Evolutionary conservation across 2,888 invertebrate genomes (phyloP).

Genomic region (Apodemia hepburni): DNA sequence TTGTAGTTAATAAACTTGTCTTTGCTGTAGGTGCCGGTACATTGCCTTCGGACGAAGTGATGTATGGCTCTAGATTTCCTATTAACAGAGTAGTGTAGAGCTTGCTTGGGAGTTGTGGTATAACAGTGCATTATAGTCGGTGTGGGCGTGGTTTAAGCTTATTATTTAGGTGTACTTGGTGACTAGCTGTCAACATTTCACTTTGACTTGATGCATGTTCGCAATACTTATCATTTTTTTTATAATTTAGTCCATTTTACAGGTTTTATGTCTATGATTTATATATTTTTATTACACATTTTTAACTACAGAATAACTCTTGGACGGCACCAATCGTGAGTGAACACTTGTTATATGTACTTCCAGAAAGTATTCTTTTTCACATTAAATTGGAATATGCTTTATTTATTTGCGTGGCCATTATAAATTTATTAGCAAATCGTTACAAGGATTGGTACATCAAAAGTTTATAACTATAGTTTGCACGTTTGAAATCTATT

Average conservation of each 20-base stretch:
- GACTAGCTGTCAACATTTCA: slow-evolving; percentile 23
- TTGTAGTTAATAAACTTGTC: slow-evolving; percentile 67
- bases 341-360: not conserved
- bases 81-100: slow-evolving; percentile 62
- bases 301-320: not conserved
- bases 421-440: not conserved
- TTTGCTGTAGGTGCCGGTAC: slow-evolving; percentile 49
- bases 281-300: not conserved
- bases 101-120: slow-evolving; percentile 68
- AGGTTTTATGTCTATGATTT: not conserved
- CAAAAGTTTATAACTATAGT: not conserved
- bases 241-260: not conserved
- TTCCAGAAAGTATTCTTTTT: slow-evolving; percentile 1
- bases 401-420: not conserved
- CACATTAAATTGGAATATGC: not conserved
- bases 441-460: not conserved
- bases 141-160: slow-evolving; percentile 47
- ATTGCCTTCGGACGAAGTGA: slow-evolving; percentile 30
- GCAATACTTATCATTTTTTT: not conserved
- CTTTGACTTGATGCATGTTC: slow-evolving; percentile 18
- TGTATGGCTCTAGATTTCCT: slow-evolving; percentile 41
- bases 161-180: slow-evolving; percentile 27
- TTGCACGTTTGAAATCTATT: not conserved
- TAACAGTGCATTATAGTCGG: slow-evolving; percentile 49
- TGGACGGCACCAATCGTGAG: not conserved